Conservation (phyloP, 2,888 invertebrate genomes). For the Agrochola circellaris region DNA sequence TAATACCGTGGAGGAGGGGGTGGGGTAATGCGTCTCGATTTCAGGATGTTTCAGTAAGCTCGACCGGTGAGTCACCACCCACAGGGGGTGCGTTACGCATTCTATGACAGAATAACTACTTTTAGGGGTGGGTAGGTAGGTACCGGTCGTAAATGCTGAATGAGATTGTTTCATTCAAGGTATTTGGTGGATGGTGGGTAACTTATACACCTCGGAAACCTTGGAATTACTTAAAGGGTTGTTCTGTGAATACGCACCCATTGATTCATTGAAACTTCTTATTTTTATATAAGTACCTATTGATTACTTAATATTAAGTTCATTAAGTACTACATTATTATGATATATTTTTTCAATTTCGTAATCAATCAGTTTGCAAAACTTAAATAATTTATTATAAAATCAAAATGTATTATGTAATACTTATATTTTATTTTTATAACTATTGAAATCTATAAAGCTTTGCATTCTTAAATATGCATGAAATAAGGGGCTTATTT, state of each 20-base stretch:
- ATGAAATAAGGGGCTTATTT: too few relatives aligned
- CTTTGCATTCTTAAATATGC: too few relatives aligned
- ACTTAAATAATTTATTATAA: too few relatives aligned
- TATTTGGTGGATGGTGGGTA: neutral
- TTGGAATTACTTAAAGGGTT: neutral
- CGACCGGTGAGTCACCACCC: conserved; percentile 59
- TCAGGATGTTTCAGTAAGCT: conserved; percentile 69
- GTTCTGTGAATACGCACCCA: conserved; percentile 5
- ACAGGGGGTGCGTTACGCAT: conserved; percentile 44
- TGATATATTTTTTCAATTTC: too few relatives aligned
- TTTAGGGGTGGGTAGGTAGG: conserved; percentile 7
- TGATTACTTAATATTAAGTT: too few relatives aligned
- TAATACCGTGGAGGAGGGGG: conserved; percentile 43
- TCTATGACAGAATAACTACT: neutral
- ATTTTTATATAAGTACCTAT: neutral
- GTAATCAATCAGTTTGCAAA: too few relatives aligned
- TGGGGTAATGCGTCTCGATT: conserved; percentile 66
- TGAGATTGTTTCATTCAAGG: conserved; percentile 37
- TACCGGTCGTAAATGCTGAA: conserved; percentile 28
- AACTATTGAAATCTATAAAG: too few relatives aligned
- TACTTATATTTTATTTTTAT: too few relatives aligned
- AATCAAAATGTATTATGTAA: too few relatives aligned
- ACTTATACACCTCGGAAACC: neutral
- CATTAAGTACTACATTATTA: too few relatives aligned
- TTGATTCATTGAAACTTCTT: neutral